These are phyloP conservation scores for Tenualosa thibaudeaui DNA, from an alignment of 2,797 vertebrate genomes.

Conservation along the genomic window DNA sequence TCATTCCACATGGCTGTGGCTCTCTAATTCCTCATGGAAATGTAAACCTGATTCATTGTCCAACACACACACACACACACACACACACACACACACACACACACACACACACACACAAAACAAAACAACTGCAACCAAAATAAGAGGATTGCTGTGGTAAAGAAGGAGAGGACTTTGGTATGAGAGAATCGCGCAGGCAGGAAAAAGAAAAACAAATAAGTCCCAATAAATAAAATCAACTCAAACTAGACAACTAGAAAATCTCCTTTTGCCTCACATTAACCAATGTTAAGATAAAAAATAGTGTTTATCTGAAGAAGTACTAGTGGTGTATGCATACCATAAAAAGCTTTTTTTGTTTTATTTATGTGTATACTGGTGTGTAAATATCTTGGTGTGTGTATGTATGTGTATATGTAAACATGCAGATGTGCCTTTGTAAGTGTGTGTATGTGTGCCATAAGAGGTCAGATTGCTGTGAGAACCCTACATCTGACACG, in stretches of 20 bases:
- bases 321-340: background rate
- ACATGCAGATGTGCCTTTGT: background rate
- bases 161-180: background rate
- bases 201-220: background rate
- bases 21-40: conserved; percentile 24
- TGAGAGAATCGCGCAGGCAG: background rate
- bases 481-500: conserved; percentile 11
- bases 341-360: background rate
- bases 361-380: background rate
- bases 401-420: background rate
- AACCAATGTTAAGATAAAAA: background rate
- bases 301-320: background rate
- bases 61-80: conserved; percentile 14
- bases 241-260: background rate
- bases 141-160: background rate
- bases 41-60: background rate
- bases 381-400: background rate
- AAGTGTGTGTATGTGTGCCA: background rate
- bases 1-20: conserved; percentile 11
- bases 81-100: conserved; percentile 33
- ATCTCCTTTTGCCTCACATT: background rate
- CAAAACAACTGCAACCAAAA: background rate
- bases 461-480: background rate
- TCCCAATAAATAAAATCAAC: background rate
- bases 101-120: conserved; percentile 45